A percentile compares a stretch with the other conserved stretches of the same genome.
Evolutionary conservation across 2,113 vertebrate genomes (phyloP).

Genomic region (Talpa occidentalis): DNA sequence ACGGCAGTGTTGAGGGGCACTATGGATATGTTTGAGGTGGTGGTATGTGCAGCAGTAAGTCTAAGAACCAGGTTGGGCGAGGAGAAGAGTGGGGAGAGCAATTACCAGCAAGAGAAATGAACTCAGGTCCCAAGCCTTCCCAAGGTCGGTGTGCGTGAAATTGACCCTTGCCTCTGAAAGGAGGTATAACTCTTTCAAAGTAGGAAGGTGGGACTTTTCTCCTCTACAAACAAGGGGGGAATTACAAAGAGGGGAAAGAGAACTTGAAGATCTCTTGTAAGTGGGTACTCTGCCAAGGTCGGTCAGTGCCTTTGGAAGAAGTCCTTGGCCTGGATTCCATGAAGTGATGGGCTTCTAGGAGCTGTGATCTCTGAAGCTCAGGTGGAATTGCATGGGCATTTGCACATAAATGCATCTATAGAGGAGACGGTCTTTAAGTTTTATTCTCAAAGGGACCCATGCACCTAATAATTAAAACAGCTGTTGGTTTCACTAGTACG

Average conservation of each 20-base stretch:
- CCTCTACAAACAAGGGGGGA: not conserved
- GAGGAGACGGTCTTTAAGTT: not conserved
- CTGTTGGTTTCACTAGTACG: no score
- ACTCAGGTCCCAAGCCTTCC: no score
- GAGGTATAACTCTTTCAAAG: not conserved
- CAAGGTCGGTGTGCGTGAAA: not conserved
- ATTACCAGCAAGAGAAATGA: not conserved
- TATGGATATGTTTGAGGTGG: not conserved
- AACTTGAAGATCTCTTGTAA: not conserved
- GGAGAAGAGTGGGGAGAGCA: no score
- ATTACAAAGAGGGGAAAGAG: not conserved
- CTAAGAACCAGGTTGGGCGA: not conserved
- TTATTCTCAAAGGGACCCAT: not conserved
- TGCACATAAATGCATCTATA: not conserved
- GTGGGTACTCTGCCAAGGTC: not conserved
- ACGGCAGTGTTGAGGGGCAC: not conserved
- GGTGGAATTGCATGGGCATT: not conserved
- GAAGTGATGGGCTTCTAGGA: not conserved
- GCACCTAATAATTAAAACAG: not conserved
- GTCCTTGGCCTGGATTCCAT: not conserved
- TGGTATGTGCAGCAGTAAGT: not conserved
- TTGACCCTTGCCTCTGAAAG: not conserved
- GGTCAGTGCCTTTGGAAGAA: not conserved
- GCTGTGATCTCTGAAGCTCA: not conserved
- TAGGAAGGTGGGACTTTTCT: not conserved